Percentiles rank a stretch among this genome's conserved stretches.
phyloP scores from a whole-genome alignment of 2,113 vertebrate species.

The Forbesichthys papilliferus region DNA sequence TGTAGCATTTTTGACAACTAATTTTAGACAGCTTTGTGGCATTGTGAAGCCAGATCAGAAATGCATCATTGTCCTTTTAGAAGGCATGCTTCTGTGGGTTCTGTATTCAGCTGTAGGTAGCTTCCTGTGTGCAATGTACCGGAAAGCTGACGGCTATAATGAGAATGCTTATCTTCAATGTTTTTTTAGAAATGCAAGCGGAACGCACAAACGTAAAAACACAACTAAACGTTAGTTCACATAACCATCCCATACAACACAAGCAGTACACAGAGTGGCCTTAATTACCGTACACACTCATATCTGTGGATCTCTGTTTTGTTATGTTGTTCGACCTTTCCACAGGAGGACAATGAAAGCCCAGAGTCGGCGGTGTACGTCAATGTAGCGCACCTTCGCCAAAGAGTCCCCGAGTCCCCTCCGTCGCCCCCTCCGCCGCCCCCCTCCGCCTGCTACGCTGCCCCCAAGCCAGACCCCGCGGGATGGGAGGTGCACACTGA shows the following conservation, averaged over 20 bases:
- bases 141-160: slow-evolving; percentile 18
- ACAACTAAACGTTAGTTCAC: too few relatives aligned
- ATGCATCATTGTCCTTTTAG: slow-evolving; percentile 3
- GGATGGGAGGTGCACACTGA: slow-evolving; percentile 91
- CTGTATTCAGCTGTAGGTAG: slow-evolving; percentile 13
- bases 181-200: background rate
- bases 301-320: background rate
- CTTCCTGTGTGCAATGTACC: slow-evolving; percentile 57
- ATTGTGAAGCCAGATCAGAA: background rate
- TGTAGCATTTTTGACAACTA: background rate
- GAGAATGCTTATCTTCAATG: slow-evolving; percentile 1
- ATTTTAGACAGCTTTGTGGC: background rate
- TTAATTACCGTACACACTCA: background rate
- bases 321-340: background rate
- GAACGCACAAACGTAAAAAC: too few relatives aligned
- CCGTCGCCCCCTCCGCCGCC: background rate
- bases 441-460: slow-evolving; percentile 3
- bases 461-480: slow-evolving; percentile 37
- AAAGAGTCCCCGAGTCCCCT: slow-evolving; percentile 32
- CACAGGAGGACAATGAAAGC: slow-evolving; percentile 65
- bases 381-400: slow-evolving; percentile 81
- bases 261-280: too few relatives aligned
- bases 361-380: slow-evolving; percentile 79
- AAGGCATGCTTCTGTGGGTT: slow-evolving; percentile 9
- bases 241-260: too few relatives aligned